Evolutionary conservation across 92 coral and sea anemone genomes (phyloP).

Genomic region (Palythoa grandiflora): DNA sequence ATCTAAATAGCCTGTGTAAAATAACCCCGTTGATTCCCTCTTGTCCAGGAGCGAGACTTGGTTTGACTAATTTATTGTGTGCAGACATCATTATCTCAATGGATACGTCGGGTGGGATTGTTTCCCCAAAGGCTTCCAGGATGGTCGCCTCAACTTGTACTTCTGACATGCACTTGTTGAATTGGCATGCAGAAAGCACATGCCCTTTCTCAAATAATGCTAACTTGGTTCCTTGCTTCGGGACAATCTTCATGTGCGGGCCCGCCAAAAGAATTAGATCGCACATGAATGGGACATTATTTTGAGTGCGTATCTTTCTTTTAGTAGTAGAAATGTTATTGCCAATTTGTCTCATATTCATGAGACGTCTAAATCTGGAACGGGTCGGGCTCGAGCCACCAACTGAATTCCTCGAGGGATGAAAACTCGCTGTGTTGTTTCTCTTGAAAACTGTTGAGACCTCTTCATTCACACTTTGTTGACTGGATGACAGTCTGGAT

Average conservation of each 20-base stretch:
- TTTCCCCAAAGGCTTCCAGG: constrained; percentile 24
- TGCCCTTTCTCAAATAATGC: constrained; percentile 24
- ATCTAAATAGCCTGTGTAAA: constrained; percentile 15
- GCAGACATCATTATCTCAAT: constrained; percentile 28
- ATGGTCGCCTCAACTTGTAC: constrained; percentile 30
- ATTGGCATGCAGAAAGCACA: constrained; percentile 23
- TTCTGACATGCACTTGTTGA: constrained; percentile 38
- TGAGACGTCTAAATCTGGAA: constrained; percentile 19
- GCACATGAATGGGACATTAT: constrained; percentile 13
- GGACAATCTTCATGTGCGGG: constrained; percentile 7
- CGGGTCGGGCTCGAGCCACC: constrained; percentile 13
- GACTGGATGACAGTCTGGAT: constrained; percentile 8
- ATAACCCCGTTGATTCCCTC: constrained; percentile 27
- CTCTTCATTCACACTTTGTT: constrained; percentile 16
- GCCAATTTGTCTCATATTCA: constrained; percentile 14
- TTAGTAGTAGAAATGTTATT: constrained; percentile 12
- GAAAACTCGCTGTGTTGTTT: constrained; percentile 18
- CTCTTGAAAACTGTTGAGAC: background rate
- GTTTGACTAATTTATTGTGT: constrained; percentile 28
- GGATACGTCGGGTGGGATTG: constrained; percentile 12
- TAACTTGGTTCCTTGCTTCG: constrained; percentile 38
- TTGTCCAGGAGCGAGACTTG: constrained; percentile 34
- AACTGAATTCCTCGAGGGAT: constrained; percentile 29
- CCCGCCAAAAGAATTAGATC: constrained; percentile 24
- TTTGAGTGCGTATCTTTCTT: constrained; percentile 25